A percentile compares a stretch with the other conserved stretches of the same genome.
These are phyloP conservation scores for Natrix natrix DNA, from an alignment of 2,797 vertebrate genomes.

Conservation along the genomic window DNA sequence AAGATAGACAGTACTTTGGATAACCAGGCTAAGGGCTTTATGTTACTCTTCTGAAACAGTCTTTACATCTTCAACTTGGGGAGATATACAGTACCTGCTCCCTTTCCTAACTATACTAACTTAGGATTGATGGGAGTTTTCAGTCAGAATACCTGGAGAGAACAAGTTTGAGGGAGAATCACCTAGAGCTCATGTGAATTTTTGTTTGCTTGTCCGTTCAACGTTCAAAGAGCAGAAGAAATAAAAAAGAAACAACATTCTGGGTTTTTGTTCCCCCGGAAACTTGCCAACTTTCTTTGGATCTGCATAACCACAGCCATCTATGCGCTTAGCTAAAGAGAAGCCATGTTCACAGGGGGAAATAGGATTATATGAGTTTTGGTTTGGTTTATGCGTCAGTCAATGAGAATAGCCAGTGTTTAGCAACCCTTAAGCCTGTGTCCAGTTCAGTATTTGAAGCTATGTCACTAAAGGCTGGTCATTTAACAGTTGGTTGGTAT, in stretches of 20 bases:
- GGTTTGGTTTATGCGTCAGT: background rate
- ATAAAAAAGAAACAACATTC: background rate
- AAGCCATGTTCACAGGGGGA: background rate
- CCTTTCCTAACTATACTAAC: background rate
- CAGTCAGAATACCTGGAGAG: background rate
- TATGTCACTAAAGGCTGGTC: background rate
- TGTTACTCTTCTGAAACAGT: background rate
- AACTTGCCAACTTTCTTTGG: background rate
- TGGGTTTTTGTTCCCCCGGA: background rate
- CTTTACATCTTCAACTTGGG: background rate
- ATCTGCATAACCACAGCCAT: background rate
- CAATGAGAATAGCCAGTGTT: background rate
- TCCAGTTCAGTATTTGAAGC: background rate
- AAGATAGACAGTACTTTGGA: background rate
- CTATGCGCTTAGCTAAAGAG: background rate
- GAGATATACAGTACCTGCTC: background rate
- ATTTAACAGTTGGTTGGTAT: fast-evolving
- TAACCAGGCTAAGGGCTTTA: background rate
- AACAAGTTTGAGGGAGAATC: background rate
- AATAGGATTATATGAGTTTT: background rate
- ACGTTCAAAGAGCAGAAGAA: background rate
- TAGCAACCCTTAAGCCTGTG: background rate
- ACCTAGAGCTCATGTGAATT: background rate
- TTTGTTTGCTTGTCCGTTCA: background rate
- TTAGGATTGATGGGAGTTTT: background rate